Evolutionary conservation across 2,113 vertebrate genomes (phyloP).

Genomic region (Melanotaenia duboulayi): DNA sequence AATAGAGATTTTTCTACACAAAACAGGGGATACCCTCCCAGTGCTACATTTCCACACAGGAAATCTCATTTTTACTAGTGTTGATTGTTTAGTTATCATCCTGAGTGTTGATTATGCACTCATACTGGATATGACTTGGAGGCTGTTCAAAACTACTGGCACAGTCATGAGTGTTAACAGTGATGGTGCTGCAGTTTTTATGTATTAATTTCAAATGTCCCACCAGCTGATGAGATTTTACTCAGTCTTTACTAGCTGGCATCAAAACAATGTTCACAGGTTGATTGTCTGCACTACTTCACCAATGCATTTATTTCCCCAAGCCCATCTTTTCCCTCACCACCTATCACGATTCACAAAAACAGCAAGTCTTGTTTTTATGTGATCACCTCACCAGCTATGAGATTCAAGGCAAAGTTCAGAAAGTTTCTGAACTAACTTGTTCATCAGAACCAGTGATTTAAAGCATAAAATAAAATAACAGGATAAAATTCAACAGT

Average conservation of each 20-base stretch:
- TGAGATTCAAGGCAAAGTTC: background rate
- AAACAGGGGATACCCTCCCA: constrained; percentile 2
- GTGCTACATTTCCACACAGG: constrained; percentile 9
- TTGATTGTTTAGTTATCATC: constrained; percentile 42
- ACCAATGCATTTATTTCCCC: background rate
- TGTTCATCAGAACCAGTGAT: no score
- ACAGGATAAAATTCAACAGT: no score
- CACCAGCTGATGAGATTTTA: background rate
- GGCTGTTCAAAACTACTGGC: constrained; percentile 19
- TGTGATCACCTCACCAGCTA: background rate
- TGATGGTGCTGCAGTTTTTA: constrained; percentile 20
- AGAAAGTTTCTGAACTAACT: background rate
- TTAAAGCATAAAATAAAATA: no score
- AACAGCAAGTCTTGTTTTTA: background rate
- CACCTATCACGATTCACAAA: background rate
- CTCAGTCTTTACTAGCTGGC: background rate
- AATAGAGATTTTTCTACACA: constrained; percentile 31
- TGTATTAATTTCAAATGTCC: background rate
- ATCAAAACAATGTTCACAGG: background rate
- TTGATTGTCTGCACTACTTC: constrained; percentile 6
- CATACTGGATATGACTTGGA: constrained; percentile 5
- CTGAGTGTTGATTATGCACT: constrained; percentile 41
- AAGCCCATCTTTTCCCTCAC: background rate
- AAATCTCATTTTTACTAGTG: constrained; percentile 16
- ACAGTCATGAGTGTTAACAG: constrained; percentile 7